Percentiles rank a stretch among this genome's conserved stretches.
phyloP scores from a whole-genome alignment of 2,113 vertebrate genomes.

The Numenius arquata region DNA sequence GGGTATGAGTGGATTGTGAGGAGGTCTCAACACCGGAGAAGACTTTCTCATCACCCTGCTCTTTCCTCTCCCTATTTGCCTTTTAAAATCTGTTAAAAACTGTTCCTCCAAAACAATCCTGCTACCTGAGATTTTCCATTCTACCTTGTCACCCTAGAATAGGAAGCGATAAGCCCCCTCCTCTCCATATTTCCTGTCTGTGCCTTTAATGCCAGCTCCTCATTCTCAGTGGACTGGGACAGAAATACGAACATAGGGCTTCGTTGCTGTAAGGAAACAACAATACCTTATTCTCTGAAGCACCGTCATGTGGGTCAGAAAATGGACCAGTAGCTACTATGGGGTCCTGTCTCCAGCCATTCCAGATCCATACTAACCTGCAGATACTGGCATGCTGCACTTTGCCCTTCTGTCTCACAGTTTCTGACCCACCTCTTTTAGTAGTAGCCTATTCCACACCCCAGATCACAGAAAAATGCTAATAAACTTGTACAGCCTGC shows the following conservation, averaged over 20 bases:
- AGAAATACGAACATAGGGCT: neutral
- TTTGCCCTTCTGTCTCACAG: neutral
- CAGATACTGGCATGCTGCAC: neutral
- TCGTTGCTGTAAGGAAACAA: neutral
- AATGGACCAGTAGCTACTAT: neutral
- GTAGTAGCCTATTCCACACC: neutral
- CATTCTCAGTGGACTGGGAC: neutral
- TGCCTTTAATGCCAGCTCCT: neutral
- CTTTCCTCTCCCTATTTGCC: neutral
- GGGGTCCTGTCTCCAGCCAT: neutral
- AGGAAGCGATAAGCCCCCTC: constrained; percentile 65
- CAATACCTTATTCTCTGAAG: neutral
- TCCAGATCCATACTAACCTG: neutral
- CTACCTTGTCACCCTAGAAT: constrained; percentile 69
- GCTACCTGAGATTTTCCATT: constrained; percentile 59
- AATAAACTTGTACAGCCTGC: neutral
- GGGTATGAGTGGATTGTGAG: neutral
- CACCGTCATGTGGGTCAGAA: neutral
- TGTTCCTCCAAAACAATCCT: constrained; percentile 72
- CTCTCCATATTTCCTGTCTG: constrained; percentile 72
- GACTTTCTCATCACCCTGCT: neutral
- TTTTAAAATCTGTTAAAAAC: constrained; percentile 70
- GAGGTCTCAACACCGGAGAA: neutral
- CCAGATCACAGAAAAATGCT: neutral
- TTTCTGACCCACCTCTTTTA: neutral